Conservation (phyloP, 2,113 vertebrate genomes). For the Osmerus mordax region DNA sequence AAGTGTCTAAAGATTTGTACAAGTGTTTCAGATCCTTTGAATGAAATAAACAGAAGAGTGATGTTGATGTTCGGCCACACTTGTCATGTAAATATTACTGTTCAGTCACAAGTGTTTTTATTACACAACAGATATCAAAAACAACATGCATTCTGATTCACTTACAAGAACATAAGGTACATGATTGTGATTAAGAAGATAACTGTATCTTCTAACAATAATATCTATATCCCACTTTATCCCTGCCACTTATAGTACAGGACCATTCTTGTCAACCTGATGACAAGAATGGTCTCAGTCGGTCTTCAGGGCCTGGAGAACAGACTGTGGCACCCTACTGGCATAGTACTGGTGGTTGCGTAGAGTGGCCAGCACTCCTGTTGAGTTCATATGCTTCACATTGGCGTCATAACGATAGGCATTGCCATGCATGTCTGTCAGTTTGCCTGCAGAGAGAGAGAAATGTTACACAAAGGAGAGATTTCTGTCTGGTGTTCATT, state of each 20-base stretch:
- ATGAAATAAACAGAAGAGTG: conserved; percentile 54
- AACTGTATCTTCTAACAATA: too few relatives aligned
- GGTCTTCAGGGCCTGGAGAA: conserved; percentile 78
- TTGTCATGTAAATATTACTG: too few relatives aligned
- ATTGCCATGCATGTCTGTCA: conserved; percentile 91
- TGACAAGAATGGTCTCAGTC: conserved; percentile 18
- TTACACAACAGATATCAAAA: too few relatives aligned
- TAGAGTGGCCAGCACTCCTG: conserved; percentile 87
- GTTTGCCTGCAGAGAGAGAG: conserved; percentile 73
- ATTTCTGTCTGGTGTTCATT: too few relatives aligned
- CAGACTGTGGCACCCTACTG: conserved; percentile 82
- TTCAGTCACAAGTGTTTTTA: too few relatives aligned
- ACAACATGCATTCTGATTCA: too few relatives aligned
- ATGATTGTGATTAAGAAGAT: too few relatives aligned
- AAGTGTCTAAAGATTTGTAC: conserved; percentile 52
- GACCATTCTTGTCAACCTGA: neutral
- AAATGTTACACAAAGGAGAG: neutral
- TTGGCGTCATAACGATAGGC: conserved; percentile 83
- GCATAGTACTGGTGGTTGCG: conserved; percentile 87
- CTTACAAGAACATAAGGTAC: too few relatives aligned
- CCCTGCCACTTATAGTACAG: too few relatives aligned
- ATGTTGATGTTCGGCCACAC: neutral
- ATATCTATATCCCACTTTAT: too few relatives aligned
- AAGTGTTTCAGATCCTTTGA: conserved; percentile 49
- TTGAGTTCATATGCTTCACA: conserved; percentile 95